These are phyloP conservation scores for Tenthredo distinguenda DNA, from an alignment of 2,888 invertebrate species.

Conservation along the genomic window DNA sequence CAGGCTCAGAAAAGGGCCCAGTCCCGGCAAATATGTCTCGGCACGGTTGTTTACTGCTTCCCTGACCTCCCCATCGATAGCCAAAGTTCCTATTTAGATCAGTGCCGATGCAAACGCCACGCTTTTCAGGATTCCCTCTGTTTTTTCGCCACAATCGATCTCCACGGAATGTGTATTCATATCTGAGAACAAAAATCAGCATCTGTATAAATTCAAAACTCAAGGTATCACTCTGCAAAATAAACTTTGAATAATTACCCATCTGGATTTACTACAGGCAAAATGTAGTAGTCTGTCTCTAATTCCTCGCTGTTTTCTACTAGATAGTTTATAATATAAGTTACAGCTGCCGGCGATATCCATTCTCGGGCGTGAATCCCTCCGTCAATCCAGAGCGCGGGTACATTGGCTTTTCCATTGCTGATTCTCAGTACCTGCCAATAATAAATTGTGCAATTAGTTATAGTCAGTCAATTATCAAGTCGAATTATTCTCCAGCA, in stretches of 20 bases:
- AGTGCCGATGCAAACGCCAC: constrained; percentile 85
- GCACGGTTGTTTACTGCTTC: constrained; percentile 91
- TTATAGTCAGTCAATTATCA: neutral
- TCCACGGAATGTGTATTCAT: constrained; percentile 89
- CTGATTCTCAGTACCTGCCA: constrained; percentile 81
- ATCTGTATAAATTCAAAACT: neutral
- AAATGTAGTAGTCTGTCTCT: constrained; percentile 85
- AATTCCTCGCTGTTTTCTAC: constrained; percentile 85
- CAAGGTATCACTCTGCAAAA: neutral
- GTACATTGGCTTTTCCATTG: constrained; percentile 82
- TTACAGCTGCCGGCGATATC: constrained; percentile 90
- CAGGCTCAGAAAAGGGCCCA: constrained; percentile 92
- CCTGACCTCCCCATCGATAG: constrained; percentile 92
- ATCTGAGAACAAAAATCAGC: constrained; percentile 80
- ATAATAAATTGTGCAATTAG: neutral
- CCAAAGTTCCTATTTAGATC: constrained; percentile 94
- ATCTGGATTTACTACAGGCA: constrained; percentile 84
- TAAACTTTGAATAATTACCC: constrained; percentile 80
- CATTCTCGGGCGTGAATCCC: constrained; percentile 95
- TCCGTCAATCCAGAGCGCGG: constrained; percentile 87
- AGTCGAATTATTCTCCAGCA: neutral
- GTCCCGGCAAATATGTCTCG: constrained; percentile 90
- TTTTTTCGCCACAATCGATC: constrained; percentile 94
- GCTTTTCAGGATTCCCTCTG: constrained; percentile 79
- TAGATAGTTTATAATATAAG: constrained; percentile 87